Percentiles rank a stretch among this genome's conserved stretches.
phyloP scores from a whole-genome alignment of 2,797 vertebrate genomes.

The Paratrypauchen microcephalus region DNA sequence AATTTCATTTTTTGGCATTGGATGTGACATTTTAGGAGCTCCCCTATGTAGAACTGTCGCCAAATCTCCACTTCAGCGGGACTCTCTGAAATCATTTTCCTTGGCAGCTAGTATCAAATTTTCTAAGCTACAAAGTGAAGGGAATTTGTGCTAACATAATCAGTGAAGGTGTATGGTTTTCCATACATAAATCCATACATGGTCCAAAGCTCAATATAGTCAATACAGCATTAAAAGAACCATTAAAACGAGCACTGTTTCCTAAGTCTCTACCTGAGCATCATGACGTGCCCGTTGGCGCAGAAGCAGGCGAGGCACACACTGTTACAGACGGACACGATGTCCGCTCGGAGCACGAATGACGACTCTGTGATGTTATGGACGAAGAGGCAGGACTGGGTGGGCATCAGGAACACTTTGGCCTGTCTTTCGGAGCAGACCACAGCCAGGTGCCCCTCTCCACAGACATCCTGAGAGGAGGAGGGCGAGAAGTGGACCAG shows the following conservation, averaged over 20 bases:
- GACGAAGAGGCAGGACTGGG: slow-evolving; percentile 92
- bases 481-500: slow-evolving; percentile 89
- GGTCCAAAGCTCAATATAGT: neutral
- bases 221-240: neutral
- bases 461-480: slow-evolving; percentile 84
- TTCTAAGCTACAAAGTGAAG: too few relatives aligned
- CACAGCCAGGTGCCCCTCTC: slow-evolving; percentile 91
- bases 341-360: slow-evolving; percentile 90
- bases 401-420: slow-evolving; percentile 96
- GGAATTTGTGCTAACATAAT: too few relatives aligned
- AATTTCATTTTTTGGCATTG: too few relatives aligned
- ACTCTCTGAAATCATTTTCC: too few relatives aligned
- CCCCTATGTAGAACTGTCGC: too few relatives aligned
- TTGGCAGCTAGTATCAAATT: too few relatives aligned
- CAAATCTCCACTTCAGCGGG: too few relatives aligned
- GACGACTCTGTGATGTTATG: slow-evolving; percentile 99
- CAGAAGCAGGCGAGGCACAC: slow-evolving; percentile 96
- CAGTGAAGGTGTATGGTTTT: too few relatives aligned
- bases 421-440: slow-evolving; percentile 98
- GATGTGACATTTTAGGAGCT: too few relatives aligned
- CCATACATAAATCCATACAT: neutral
- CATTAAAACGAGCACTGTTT: neutral
- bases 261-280: slow-evolving; percentile 83
- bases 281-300: slow-evolving; percentile 97
- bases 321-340: slow-evolving; percentile 89